These are phyloP conservation scores for Aurelia aurita complex sp. Pacific DNA, from an alignment of 30 jellyfish, hydroid and myxozoan species.

Conservation along the genomic window DNA sequence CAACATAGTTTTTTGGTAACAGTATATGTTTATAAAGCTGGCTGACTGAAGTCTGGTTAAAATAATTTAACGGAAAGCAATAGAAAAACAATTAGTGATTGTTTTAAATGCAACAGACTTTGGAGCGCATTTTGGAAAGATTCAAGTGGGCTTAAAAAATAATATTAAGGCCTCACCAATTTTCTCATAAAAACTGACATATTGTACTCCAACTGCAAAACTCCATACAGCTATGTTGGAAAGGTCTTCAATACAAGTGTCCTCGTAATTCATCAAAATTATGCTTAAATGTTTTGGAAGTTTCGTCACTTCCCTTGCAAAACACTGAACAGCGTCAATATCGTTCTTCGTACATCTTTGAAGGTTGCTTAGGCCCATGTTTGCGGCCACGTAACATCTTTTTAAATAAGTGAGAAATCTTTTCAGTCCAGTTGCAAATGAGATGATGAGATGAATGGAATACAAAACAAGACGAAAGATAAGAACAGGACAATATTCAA, in stretches of 20 bases:
- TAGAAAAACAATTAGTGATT: no score
- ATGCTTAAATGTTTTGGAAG: conserved; percentile 19
- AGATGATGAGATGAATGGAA: not conserved
- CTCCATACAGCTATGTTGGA: conserved; percentile 35
- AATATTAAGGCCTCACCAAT: conserved; percentile 11
- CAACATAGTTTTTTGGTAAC: no score
- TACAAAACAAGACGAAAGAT: not conserved
- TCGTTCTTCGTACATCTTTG: not conserved
- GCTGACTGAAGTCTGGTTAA: no score
- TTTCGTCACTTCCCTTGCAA: conserved; percentile 8
- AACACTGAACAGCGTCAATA: not conserved
- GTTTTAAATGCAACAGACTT: no score
- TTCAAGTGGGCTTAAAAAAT: no score
- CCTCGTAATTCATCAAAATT: conserved; percentile 11
- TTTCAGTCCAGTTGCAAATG: not conserved
- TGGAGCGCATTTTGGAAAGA: no score
- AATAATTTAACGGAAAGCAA: no score
- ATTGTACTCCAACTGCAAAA: conserved; percentile 15
- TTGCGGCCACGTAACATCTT: not conserved
- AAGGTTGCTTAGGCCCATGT: not conserved
- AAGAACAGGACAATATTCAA: conserved; percentile 6
- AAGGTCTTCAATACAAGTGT: conserved; percentile 4
- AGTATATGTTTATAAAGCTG: no score
- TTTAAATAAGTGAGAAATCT: not conserved
- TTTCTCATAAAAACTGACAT: conserved; percentile 25